Base-by-base conservation (phyloP, 2,888 invertebrate genomes). In the Proisotoma minuta region DNA sequence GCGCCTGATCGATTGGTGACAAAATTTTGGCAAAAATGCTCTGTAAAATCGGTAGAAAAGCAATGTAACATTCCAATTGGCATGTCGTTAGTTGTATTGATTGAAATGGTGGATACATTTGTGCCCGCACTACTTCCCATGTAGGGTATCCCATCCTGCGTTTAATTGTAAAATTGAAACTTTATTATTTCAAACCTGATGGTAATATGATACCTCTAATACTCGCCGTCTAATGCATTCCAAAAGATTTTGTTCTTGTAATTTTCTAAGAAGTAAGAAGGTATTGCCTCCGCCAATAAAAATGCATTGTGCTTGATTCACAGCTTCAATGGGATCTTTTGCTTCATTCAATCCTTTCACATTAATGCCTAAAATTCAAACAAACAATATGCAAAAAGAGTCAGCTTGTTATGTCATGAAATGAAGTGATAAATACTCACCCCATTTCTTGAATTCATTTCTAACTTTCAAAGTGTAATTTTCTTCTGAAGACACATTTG, bases 71-170 rank as follows among this genome's bases (percentile, higher is more conserved):
- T n/a, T n/a, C n/a, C n/a, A n/a, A n/a, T 88, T 2, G 91, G 91
- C 91, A 91, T 91, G 76, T 91, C 91, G 80, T 91, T 91, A 51
- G 91, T 91, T 3, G 90, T 91, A 74, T 86, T 82, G 73, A 91
- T 91, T 70, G 85, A 87, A 69, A 80, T 80, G 1, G 91, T 89
- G 10, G 89, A 87, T 15, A 91, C 87, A 81, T 91, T 91, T 15
- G 89, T 88, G 49, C 90, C 90, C 60, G 90, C 90, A 78, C 88
- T 89, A 70, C 85, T 85, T 18, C 89, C 89, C 64, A 90, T 86
- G 74, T 89, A 90, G 2, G 86, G 81, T 29, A 87, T 75, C 4
- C 85, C 84, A 51, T 85, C 84, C 74, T 79, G 50, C 15, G 69
- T 20, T 34, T 26, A 18, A 39, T 18, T 34, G 18, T 20, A 57